These are phyloP conservation scores for Saturnia pavonia DNA, from an alignment of 2,888 invertebrate genomes.

Conservation along the genomic window DNA sequence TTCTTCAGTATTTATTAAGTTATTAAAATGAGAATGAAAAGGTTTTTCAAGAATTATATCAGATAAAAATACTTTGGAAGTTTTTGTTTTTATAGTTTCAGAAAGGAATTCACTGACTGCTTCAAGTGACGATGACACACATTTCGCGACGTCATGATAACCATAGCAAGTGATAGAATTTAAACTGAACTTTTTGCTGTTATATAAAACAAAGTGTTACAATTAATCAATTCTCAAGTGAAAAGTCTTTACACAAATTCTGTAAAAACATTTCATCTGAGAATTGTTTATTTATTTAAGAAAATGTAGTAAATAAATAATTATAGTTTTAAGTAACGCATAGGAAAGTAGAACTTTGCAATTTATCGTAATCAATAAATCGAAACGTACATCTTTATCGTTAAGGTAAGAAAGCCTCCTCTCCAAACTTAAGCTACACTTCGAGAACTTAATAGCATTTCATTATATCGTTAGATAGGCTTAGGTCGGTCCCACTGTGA, in stretches of 20 bases:
- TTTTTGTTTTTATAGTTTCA: background rate
- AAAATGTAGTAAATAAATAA: background rate
- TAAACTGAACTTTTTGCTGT: no score
- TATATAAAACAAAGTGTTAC: no score
- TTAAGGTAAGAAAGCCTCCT: conserved; percentile 55
- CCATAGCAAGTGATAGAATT: no score
- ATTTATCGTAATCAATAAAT: conserved; percentile 74
- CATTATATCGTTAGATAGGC: conserved; percentile 82
- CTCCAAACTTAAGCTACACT: conserved; percentile 71
- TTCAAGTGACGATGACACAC: no score
- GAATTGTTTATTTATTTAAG: no score
- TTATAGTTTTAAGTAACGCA: background rate
- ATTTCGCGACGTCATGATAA: no score
- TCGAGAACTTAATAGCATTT: conserved; percentile 75
- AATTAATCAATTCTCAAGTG: no score
- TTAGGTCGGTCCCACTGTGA: conserved; percentile 70
- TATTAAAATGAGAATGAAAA: background rate
- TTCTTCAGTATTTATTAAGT: background rate
- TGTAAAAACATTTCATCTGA: no score
- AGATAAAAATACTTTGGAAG: background rate
- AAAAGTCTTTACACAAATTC: no score
- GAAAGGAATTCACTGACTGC: background rate
- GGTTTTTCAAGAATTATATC: background rate
- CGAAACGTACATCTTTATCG: conserved; percentile 76
- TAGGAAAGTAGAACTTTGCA: conserved; percentile 39